Percentiles rank a stretch among this genome's conserved stretches.
Conservation (phyloP, 2,888 invertebrate genomes). For the Seladonia tumulorum region DNA sequence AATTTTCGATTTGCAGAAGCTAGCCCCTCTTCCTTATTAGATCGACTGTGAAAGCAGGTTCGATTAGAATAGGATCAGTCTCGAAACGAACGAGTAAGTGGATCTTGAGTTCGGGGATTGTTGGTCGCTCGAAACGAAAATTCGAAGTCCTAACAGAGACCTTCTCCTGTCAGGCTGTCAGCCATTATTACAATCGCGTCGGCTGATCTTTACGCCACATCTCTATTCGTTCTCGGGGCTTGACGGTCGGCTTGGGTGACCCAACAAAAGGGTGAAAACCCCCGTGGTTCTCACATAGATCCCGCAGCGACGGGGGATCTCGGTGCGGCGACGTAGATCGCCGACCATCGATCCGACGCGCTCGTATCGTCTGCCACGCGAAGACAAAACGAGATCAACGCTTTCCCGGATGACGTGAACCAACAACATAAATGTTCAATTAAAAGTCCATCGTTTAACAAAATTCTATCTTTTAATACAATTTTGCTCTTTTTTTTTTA, state of each 20-base stretch:
- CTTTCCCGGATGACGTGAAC: not conserved
- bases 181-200: constrained; percentile 73
- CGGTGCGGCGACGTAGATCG: constrained; percentile 45
- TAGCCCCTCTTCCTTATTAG: no score
- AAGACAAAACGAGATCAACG: not conserved
- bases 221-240: constrained; percentile 74
- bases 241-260: constrained; percentile 73
- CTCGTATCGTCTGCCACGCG: not conserved
- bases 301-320: constrained; percentile 51
- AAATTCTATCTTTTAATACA: no score
- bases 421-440: no score
- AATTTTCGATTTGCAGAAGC: no score
- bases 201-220: constrained; percentile 74
- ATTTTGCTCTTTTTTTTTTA: no score
- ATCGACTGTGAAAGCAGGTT: no score
- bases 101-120: not conserved
- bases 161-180: constrained; percentile 73
- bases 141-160: constrained; percentile 67
- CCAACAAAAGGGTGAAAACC: constrained; percentile 76
- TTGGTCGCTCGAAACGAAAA: not conserved
- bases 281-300: constrained; percentile 71
- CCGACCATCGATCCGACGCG: constrained; percentile 19
- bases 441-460: no score
- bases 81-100: not conserved
- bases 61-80: no score